Conservation (phyloP, 2,797 vertebrate species). For the Girardinus metallicus region DNA sequence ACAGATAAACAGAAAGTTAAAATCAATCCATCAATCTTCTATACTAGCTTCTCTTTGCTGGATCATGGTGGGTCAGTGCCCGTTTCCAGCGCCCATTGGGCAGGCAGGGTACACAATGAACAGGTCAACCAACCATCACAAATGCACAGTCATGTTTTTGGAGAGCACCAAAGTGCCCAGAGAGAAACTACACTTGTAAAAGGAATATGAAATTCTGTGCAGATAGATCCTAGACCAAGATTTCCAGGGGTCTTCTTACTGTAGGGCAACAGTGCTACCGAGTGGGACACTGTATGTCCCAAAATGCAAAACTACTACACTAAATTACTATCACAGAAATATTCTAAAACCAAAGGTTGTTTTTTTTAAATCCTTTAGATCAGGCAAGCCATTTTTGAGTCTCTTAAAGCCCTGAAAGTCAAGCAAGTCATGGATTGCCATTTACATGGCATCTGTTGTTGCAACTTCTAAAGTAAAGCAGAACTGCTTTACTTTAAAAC, state of each 20-base stretch:
- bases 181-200: not conserved
- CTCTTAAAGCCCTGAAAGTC: constrained; percentile 51
- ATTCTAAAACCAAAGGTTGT: not conserved
- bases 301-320: not conserved
- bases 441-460: constrained; percentile 9
- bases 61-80: not conserved
- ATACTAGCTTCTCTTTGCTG: not conserved
- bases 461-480: not conserved
- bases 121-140: not conserved
- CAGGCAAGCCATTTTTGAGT: constrained; percentile 41
- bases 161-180: not conserved
- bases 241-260: not conserved
- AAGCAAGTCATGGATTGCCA: not conserved
- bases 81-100: not conserved
- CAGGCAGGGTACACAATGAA: not conserved
- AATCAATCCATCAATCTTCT: not conserved
- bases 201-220: not conserved
- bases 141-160: not conserved
- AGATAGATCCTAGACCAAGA: not conserved
- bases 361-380: constrained; percentile 22
- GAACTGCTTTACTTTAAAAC: not conserved
- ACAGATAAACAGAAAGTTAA: not conserved
- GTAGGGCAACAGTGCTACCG: not conserved
- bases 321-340: not conserved
- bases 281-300: not conserved